Evolutionary conservation across 2,113 vertebrate genomes (phyloP).

Genomic region (Camarhynchus parvulus): DNA sequence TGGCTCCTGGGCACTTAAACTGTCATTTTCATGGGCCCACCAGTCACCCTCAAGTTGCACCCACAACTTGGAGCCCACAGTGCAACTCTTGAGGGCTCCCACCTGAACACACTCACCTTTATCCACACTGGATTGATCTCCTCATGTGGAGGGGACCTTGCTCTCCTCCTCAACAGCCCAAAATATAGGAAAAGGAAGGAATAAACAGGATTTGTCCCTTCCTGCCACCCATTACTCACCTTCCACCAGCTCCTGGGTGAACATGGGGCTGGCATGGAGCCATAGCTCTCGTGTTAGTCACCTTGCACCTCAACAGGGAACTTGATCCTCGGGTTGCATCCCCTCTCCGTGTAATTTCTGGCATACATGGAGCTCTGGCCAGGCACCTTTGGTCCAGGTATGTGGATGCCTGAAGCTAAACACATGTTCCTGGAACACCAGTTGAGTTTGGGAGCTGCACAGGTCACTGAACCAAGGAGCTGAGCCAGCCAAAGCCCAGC

Average conservation of each 20-base stretch:
- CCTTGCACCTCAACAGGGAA: not conserved
- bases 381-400: not conserved
- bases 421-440: accelerated
- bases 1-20: not conserved
- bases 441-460: accelerated
- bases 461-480: not conserved
- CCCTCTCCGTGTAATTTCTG: not conserved
- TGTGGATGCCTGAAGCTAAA: not conserved
- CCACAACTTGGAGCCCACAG: not conserved
- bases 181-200: not conserved
- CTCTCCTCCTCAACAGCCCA: not conserved
- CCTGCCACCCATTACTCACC: no score
- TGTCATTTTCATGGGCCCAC: not conserved
- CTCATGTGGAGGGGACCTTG: accelerated
- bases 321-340: not conserved
- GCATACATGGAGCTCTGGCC: not conserved
- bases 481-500: not conserved
- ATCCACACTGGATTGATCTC: accelerated
- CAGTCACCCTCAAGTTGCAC: not conserved
- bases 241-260: not conserved
- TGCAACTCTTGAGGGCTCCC: not conserved
- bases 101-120: not conserved
- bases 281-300: accelerated
- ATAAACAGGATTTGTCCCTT: not conserved
- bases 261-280: not conserved